phyloP scores from a whole-genome alignment of 2,888 invertebrate species.

The Ophion obscuratus region DNA sequence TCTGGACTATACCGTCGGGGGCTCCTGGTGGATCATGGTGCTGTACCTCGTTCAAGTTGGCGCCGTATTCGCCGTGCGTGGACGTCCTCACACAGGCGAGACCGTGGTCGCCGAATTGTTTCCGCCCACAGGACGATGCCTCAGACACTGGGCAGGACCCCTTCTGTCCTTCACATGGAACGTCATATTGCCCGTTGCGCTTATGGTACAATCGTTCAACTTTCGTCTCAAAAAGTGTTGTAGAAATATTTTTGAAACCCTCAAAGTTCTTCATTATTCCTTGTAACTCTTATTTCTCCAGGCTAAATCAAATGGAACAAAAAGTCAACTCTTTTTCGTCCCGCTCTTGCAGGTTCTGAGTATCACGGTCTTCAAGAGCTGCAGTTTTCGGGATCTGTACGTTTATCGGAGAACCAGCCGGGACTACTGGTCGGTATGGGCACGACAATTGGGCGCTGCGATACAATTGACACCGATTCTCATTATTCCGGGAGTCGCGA shows the following conservation, averaged over 20 bases:
- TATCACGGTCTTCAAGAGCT: slow-evolving; percentile 89
- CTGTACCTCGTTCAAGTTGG: slow-evolving; percentile 91
- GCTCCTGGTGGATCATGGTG: slow-evolving; percentile 94
- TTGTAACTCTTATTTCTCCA: not conserved
- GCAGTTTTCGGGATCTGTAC: slow-evolving; percentile 89
- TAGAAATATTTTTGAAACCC: not conserved
- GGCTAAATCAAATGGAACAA: too few relatives aligned
- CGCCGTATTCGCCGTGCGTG: slow-evolving; percentile 94
- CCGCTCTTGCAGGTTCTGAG: slow-evolving; percentile 85
- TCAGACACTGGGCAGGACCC: slow-evolving; percentile 87
- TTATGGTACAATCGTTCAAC: slow-evolving; percentile 87
- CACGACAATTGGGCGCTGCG: slow-evolving; percentile 90
- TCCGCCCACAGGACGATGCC: slow-evolving; percentile 84
- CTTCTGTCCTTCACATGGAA: slow-evolving; percentile 94
- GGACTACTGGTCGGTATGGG: slow-evolving; percentile 93
- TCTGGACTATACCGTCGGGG: slow-evolving; percentile 93
- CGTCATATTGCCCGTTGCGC: slow-evolving; percentile 92
- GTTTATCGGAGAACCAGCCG: slow-evolving; percentile 87
- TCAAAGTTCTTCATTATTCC: not conserved
- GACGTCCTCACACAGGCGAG: slow-evolving; percentile 94
- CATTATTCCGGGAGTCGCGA: slow-evolving; percentile 89
- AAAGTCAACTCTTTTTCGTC: not conserved
- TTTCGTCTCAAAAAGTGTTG: not conserved
- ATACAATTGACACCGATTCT: slow-evolving; percentile 91
- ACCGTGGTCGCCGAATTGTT: slow-evolving; percentile 88